Evolutionary conservation across 2,113 vertebrate species (phyloP).

Genomic region (Eulemur macaco): DNA sequence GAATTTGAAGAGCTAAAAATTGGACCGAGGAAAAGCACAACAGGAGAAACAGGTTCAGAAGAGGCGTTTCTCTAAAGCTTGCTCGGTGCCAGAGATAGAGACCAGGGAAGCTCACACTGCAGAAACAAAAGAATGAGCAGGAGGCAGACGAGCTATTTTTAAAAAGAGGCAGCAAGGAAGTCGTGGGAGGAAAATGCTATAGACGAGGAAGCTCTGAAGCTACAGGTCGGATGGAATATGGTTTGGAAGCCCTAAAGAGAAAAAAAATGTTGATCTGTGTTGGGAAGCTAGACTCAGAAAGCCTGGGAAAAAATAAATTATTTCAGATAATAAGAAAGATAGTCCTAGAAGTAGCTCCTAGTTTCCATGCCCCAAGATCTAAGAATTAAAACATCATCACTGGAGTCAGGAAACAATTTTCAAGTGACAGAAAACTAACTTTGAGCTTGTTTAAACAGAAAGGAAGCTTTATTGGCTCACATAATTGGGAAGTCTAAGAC

Average conservation of each 20-base stretch:
- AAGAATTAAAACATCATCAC: background rate
- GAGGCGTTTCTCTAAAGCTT: background rate
- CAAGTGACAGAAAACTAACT: background rate
- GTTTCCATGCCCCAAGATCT: background rate
- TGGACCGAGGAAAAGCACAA: background rate
- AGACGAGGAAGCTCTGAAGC: background rate
- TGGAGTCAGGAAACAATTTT: background rate
- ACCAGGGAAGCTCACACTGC: background rate
- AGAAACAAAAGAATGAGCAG: conserved; percentile 39
- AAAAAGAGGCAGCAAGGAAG: conserved; percentile 52
- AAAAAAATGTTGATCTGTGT: background rate
- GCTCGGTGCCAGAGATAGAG: background rate
- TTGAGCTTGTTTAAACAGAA: background rate
- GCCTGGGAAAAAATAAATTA: no score
- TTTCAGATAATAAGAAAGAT: background rate
- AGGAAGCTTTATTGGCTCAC: background rate
- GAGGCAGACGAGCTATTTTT: conserved; percentile 65
- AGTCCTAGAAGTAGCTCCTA: background rate
- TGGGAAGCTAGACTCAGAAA: background rate
- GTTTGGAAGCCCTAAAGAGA: background rate
- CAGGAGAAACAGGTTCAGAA: background rate
- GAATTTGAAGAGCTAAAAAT: background rate
- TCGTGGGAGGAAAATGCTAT: background rate
- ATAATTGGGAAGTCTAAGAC: background rate
- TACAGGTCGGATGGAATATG: background rate